Percentiles rank a stretch among this genome's conserved stretches.
These are phyloP conservation scores for Discoglossus pictus DNA, from an alignment of 2,797 vertebrate genomes.

Conservation along the genomic window DNA sequence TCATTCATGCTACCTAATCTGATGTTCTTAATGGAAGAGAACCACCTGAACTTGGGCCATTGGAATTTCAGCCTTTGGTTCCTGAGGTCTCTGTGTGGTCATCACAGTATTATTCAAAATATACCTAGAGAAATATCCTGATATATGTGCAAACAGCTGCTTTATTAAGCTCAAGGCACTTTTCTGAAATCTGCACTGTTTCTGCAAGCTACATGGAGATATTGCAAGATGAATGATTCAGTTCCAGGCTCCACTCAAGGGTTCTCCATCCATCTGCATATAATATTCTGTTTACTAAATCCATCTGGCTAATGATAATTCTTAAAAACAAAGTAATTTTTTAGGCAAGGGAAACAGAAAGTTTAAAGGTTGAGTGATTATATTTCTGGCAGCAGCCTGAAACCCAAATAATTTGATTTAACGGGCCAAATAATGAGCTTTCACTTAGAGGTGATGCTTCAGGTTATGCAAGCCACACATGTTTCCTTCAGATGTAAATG, in stretches of 20 bases:
- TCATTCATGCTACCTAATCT: no score
- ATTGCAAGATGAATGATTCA: neutral
- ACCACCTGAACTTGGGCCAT: no score
- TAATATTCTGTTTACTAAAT: constrained; percentile 4
- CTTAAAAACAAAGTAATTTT: neutral
- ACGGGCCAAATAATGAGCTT: constrained; percentile 1
- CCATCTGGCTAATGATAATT: constrained; percentile 7
- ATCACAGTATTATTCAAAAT: no score
- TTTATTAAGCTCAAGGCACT: neutral
- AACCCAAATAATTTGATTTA: constrained; percentile 2
- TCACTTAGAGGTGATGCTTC: neutral
- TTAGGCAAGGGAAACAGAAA: neutral
- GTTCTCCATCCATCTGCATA: constrained; percentile 3
- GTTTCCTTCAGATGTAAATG: neutral
- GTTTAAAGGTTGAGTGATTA: neutral
- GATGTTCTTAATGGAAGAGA: no score
- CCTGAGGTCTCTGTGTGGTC: no score
- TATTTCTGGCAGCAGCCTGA: constrained; percentile 8
- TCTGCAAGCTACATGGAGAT: neutral
- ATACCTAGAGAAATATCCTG: no score
- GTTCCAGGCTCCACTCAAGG: neutral
- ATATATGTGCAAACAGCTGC: no score
- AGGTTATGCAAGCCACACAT: neutral
- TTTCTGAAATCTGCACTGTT: neutral
- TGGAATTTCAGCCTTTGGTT: no score